Base-by-base conservation (phyloP, 2,113 vertebrate species). In the Seriola dumerili region DNA sequence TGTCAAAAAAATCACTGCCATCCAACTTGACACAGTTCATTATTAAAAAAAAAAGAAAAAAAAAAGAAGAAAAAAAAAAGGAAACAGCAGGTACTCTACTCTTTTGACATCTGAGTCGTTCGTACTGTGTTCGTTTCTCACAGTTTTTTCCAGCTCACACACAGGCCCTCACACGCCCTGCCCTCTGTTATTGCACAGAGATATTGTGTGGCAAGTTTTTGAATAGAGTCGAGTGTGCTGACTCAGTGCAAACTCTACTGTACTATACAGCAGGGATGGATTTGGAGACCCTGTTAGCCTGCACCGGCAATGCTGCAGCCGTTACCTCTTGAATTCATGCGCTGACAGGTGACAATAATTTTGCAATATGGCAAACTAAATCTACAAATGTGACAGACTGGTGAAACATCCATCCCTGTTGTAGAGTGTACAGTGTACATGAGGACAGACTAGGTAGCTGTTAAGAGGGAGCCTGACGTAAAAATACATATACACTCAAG, bases 181-280 rank as follows among this genome's bases (percentile, higher is more conserved):
- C 66, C 87, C 85, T 87, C 84, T 86, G 78, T 84, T 85, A 82
- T 84, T 91, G 84, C 88, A 78, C 89, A 87, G 88, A 83, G 85
- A 82, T 78, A 81, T 58, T 73, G 78, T 86, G 77, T 78, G 76
- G 74, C 78, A 62, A 72, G 59, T 74, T 68, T 64, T 80, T 81
- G 29, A 76, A 73, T 79, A 5, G 7, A 29, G 23, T 73, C 25
- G 74, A 81, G 84, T 80, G 75, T 16, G 76, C 72, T 89, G 78
- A 66, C 62, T 84, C 63, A 72, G 80, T 72, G 78, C 86, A 74
- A 89, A 77, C 78, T 85, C 74, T 44, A 81, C 81, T 77, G 16
- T 12, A 80, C 85, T 72, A 0, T 78, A 76, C 89, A 85, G 83
- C 79, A 82, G 77, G 88, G 90, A 86, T 72, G 71, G 81, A 85